phyloP scores from a whole-genome alignment of 2,888 invertebrate species.

The Choreutis nemorana region DNA sequence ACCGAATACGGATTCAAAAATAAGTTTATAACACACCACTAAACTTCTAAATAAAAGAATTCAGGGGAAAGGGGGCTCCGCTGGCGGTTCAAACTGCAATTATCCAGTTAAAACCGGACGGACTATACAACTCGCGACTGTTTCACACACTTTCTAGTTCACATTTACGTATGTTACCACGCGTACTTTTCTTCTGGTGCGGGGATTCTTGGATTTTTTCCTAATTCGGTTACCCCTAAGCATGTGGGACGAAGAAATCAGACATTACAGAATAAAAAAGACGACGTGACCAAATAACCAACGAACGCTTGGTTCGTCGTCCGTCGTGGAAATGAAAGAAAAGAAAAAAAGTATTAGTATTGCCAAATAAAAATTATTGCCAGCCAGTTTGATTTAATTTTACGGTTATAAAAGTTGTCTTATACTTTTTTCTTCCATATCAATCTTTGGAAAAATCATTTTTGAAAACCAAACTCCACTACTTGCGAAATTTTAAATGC shows the following conservation, averaged over 20 bases:
- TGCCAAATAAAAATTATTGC: too few species aligned
- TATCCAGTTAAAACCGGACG: conserved; percentile 62
- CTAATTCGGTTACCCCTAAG: conserved; percentile 56
- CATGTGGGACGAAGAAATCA: conserved; percentile 58
- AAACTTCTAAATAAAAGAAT: conserved; percentile 31
- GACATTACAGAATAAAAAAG: conserved; percentile 55
- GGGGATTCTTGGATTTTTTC: conserved; percentile 57
- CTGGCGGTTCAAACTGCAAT: conserved; percentile 44
- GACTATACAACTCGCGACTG: conserved; percentile 44
- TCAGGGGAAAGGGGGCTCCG: conserved; percentile 37
- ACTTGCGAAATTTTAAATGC: too few species aligned
- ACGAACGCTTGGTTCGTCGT: conserved; percentile 43
- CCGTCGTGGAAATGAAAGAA: conserved; percentile 44
- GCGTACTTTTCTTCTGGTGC: conserved; percentile 53
- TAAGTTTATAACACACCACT: conserved; percentile 41
- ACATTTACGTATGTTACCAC: conserved; percentile 39
- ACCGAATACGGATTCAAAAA: conserved; percentile 23
- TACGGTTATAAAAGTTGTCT: too few species aligned
- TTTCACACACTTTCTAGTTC: conserved; percentile 52
- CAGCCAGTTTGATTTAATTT: too few species aligned
- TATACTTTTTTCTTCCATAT: too few species aligned
- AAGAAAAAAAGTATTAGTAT: conserved; percentile 15
- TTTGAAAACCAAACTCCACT: too few species aligned
- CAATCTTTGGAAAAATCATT: too few species aligned
- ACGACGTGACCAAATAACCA: conserved; percentile 59